These are phyloP conservation scores for Okapia johnstoni DNA, from an alignment of 2,113 vertebrate species.

Conservation along the genomic window DNA sequence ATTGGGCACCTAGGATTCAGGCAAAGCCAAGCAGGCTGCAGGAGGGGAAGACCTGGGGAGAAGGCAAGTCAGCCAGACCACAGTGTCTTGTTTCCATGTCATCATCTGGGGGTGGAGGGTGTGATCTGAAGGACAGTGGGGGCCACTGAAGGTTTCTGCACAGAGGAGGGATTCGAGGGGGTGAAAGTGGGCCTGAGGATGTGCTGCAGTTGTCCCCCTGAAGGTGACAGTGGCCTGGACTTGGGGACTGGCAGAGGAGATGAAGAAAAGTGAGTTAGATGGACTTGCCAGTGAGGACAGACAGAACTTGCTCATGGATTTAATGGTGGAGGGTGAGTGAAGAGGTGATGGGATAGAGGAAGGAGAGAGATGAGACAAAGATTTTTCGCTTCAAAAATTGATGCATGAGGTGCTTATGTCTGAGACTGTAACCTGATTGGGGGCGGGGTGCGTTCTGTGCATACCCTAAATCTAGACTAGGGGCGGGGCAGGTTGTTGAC, in stretches of 20 bases:
- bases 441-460: neutral
- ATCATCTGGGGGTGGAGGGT: fast-evolving
- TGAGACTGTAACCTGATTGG: neutral
- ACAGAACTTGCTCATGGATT: neutral
- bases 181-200: neutral
- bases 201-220: too few relatives aligned
- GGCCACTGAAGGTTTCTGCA: neutral
- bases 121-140: neutral
- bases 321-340: neutral
- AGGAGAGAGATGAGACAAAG: neutral
- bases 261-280: neutral
- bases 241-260: neutral
- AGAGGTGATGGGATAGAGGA: neutral
- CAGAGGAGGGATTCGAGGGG: neutral
- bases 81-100: neutral
- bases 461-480: neutral
- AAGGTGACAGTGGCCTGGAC: neutral
- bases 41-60: neutral
- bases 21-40: neutral
- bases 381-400: neutral
- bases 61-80: neutral
- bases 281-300: neutral
- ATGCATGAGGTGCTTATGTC: neutral
- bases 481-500: fast-evolving
- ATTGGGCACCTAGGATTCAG: neutral